A percentile compares a stretch with the other conserved stretches of the same genome.
Evolutionary conservation across 2,888 invertebrate genomes (phyloP).

Genomic region (Drosophila mayaguana): DNA sequence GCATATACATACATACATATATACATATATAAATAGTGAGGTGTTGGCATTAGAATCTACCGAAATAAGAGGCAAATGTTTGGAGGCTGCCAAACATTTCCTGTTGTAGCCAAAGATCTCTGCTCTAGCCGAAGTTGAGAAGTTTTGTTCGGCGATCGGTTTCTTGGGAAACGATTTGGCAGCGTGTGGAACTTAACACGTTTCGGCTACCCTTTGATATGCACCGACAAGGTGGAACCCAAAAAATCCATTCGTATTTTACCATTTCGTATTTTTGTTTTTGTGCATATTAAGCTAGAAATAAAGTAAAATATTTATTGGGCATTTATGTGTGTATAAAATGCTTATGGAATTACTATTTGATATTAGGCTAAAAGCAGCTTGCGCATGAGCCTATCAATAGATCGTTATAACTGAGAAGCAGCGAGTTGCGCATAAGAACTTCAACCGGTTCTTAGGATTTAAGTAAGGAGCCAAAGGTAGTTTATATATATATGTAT

Average conservation of each 20-base stretch:
- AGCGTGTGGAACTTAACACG: conserved; percentile 49
- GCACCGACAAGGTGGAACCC: conserved; percentile 34
- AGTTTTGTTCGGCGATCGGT: conserved; percentile 27
- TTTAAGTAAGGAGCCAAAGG: conserved; percentile 1
- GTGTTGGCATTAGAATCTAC: conserved; percentile 61
- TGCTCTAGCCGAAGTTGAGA: background rate
- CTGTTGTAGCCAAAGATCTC: conserved; percentile 55
- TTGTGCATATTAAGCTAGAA: conserved; percentile 47
- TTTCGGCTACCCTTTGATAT: conserved; percentile 48
- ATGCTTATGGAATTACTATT: conserved; percentile 41
- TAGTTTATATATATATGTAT: background rate
- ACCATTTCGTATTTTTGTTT: conserved; percentile 19
- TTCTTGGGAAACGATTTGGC: conserved; percentile 69
- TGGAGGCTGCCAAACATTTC: conserved; percentile 69
- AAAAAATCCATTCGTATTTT: conserved; percentile 4
- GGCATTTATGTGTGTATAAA: conserved; percentile 47
- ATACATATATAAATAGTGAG: conserved; percentile 6
- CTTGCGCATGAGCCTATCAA: conserved; percentile 37
- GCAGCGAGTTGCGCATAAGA: conserved; percentile 9
- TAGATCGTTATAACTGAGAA: conserved; percentile 32
- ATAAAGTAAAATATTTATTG: conserved; percentile 69
- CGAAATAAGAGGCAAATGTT: conserved; percentile 52
- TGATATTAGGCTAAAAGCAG: conserved; percentile 37
- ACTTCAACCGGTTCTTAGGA: conserved; percentile 16
- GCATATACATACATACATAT: background rate